Conservation (phyloP, 2,113 vertebrate species). For the Tyto alba region DNA sequence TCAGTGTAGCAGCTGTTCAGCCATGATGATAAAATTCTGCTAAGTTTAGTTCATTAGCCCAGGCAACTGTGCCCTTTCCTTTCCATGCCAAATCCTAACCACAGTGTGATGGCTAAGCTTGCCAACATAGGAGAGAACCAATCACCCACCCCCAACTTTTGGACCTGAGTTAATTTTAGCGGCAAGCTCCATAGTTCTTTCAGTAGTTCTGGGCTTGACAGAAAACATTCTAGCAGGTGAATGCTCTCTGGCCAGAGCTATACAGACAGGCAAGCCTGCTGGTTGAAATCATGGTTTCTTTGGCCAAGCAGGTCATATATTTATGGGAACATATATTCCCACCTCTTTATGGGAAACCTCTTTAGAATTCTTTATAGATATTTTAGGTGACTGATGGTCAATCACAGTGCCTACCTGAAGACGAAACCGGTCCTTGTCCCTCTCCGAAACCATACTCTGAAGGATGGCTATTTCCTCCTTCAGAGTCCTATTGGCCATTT, state of each 20-base stretch:
- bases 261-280: background rate
- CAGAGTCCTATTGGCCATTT: slow-evolving; percentile 44
- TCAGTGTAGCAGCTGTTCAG: background rate
- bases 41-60: background rate
- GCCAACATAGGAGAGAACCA: background rate
- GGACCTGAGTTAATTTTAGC: background rate
- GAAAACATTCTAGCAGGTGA: background rate
- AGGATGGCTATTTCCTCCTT: slow-evolving; percentile 49
- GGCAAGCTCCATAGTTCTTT: background rate
- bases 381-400: background rate
- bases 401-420: slow-evolving; percentile 43
- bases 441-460: slow-evolving; percentile 57
- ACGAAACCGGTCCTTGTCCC: slow-evolving; percentile 52
- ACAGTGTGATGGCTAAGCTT: fast-evolving
- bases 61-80: background rate
- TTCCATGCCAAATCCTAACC: background rate
- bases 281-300: background rate
- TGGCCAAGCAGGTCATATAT: background rate
- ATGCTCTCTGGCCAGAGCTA: background rate
- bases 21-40: fast-evolving
- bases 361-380: fast-evolving
- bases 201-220: fast-evolving
- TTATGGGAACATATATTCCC: background rate
- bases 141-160: background rate
- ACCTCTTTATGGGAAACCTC: background rate